Evolutionary conservation across 2,888 invertebrate species (phyloP).

Genomic region (Eulithis testata): DNA sequence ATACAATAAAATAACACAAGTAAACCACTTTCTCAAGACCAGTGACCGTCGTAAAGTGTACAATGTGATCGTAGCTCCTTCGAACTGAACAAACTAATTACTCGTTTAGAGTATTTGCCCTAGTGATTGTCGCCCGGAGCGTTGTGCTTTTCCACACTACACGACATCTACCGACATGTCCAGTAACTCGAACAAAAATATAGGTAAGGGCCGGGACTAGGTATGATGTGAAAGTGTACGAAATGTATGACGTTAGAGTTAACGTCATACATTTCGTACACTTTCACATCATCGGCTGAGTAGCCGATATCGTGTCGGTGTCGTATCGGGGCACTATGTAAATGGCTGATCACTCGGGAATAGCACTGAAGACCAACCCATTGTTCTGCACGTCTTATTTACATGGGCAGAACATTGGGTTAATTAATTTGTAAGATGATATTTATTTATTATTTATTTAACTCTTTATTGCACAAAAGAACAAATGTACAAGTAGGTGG

Average conservation of each 20-base stretch:
- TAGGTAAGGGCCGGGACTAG: too few relatives aligned
- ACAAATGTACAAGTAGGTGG: too few relatives aligned
- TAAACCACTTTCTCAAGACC: background rate
- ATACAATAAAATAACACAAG: background rate
- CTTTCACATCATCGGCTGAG: too few relatives aligned
- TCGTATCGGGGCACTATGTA: too few relatives aligned
- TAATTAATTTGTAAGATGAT: background rate
- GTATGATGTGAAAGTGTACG: too few relatives aligned
- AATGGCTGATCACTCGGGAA: background rate
- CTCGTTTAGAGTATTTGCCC: slow-evolving; percentile 74
- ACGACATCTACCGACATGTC: too few relatives aligned
- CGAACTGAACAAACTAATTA: slow-evolving; percentile 76
- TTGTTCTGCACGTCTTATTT: slow-evolving; percentile 2
- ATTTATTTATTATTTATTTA: too few relatives aligned
- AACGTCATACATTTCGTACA: too few relatives aligned
- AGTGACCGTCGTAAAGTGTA: slow-evolving; percentile 46
- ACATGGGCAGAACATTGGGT: background rate
- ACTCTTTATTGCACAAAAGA: too few relatives aligned
- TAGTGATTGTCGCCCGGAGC: slow-evolving; percentile 61
- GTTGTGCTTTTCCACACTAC: slow-evolving; percentile 24
- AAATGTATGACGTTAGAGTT: too few relatives aligned
- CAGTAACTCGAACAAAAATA: too few relatives aligned
- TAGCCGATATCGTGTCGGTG: too few relatives aligned
- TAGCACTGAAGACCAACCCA: slow-evolving; percentile 11
- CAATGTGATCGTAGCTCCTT: slow-evolving; percentile 51